Base-by-base conservation (phyloP, 2,113 vertebrate genomes). In the Leucoraja erinaceus region DNA sequence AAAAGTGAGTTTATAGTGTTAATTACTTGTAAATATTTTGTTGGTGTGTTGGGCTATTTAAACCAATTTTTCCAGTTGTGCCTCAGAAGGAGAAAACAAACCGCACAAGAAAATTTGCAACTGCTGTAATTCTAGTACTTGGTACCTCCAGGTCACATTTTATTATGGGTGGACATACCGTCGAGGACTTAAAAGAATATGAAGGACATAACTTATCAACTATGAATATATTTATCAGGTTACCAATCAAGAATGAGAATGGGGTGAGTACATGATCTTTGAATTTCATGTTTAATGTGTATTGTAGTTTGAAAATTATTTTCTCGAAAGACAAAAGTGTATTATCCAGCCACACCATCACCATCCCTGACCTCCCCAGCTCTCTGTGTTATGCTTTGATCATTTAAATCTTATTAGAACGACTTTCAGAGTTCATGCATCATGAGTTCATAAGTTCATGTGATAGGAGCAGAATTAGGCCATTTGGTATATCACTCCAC, bases 71-170 rank as follows among this genome's bases (percentile, higher is more conserved):
- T 88, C 16, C 81, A 63, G n/a, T 7, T 28, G 20, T 20, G 38
- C 22, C 78, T 83, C 54, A 83, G 38, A 59, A 18, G 28, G 28
- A 6, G 28, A 63, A 70, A 86, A 86, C 20, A 31, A 86, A 86
- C 10, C 59, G 63, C 59, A n/a, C 78, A 81, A 11, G 28, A 6
- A 59, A n/a, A 61, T 86, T 84, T 86, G 28, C 59, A 88, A 14
- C 28, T 88, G n/a, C 28, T 86, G 5, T 88, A 88, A 88, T 88
- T 88, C 83, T 63, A 63, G 83, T 16, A 88, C 83, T 88, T 88
- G 59, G 28, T 63, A 88, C 61, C 59, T 56, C n/a, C 95, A 99
- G 99, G 94, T 96, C 96, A 10, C 98, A 99, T 94, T 95, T 98
- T 94, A 94, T 99, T 68, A 95, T 94, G 88, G 97, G 97, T 0